These are phyloP conservation scores for Hystrix brachyura DNA, from an alignment of 2,113 vertebrate genomes.

Conservation along the genomic window DNA sequence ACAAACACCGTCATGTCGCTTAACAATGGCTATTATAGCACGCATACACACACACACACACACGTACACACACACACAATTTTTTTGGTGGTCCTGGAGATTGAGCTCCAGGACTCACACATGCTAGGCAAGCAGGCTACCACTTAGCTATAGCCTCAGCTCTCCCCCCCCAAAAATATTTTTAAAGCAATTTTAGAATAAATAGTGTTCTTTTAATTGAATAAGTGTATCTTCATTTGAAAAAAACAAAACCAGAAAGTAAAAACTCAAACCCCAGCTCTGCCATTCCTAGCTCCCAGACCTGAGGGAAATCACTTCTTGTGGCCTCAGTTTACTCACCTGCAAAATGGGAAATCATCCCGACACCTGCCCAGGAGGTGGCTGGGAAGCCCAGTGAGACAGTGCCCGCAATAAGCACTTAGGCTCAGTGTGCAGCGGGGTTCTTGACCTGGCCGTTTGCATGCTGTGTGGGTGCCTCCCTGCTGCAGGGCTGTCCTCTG, in stretches of 20 bases:
- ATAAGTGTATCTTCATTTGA: too few relatives aligned
- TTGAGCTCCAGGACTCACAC: too few relatives aligned
- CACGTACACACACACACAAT: too few relatives aligned
- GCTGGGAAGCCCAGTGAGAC: background rate
- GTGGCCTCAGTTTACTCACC: background rate
- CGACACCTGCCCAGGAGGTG: background rate
- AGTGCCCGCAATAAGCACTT: background rate
- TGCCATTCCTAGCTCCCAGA: background rate
- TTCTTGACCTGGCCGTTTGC: background rate
- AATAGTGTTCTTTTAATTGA: too few relatives aligned
- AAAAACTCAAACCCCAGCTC: background rate
- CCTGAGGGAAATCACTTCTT: background rate
- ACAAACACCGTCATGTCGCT: background rate
- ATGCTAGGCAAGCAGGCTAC: too few relatives aligned
- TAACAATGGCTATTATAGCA: background rate
- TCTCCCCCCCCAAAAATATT: too few relatives aligned
- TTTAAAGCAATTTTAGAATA: too few relatives aligned
- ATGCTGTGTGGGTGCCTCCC: background rate
- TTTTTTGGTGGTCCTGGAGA: too few relatives aligned
- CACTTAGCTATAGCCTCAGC: too few relatives aligned
- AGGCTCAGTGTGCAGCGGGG: background rate
- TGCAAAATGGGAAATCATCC: background rate
- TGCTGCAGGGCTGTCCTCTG: accelerated
- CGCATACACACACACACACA: too few relatives aligned
- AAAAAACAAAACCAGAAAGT: too few relatives aligned